Conservation (phyloP, 2,113 vertebrate genomes). For the Melanerpes formicivorus region DNA sequence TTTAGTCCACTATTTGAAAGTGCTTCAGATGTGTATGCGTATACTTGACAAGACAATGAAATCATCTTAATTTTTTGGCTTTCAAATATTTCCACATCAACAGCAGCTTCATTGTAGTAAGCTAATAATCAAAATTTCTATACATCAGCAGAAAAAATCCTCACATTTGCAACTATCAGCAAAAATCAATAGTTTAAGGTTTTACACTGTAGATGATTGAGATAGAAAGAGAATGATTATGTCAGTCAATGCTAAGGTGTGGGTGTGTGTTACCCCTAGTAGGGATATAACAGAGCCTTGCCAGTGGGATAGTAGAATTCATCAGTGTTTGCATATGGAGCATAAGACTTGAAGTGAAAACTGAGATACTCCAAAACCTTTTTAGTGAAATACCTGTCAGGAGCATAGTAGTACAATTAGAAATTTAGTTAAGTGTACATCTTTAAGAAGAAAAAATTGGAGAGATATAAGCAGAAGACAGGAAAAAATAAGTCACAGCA, state of each 20-base stretch:
- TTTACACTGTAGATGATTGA: background rate
- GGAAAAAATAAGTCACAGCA: background rate
- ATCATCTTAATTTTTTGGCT: background rate
- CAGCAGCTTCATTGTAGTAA: background rate
- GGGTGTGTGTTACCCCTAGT: background rate
- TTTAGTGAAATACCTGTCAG: background rate
- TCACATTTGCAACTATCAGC: background rate
- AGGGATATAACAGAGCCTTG: background rate
- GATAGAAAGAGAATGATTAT: background rate
- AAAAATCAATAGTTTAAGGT: background rate
- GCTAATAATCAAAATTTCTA: background rate
- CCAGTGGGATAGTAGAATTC: rapidly evolving
- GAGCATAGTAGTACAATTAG: background rate
- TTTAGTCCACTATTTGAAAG: background rate
- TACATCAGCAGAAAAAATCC: background rate
- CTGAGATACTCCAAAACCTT: background rate
- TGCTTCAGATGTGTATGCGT: background rate
- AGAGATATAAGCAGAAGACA: background rate
- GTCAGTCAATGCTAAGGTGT: rapidly evolving
- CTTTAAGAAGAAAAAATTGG: background rate
- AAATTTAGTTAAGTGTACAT: background rate
- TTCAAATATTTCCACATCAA: background rate
- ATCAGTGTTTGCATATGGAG: background rate
- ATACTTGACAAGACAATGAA: background rate
- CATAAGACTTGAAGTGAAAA: background rate